phyloP scores from a whole-genome alignment of 2,888 invertebrate species.

The Hemaris fuciformis region DNA sequence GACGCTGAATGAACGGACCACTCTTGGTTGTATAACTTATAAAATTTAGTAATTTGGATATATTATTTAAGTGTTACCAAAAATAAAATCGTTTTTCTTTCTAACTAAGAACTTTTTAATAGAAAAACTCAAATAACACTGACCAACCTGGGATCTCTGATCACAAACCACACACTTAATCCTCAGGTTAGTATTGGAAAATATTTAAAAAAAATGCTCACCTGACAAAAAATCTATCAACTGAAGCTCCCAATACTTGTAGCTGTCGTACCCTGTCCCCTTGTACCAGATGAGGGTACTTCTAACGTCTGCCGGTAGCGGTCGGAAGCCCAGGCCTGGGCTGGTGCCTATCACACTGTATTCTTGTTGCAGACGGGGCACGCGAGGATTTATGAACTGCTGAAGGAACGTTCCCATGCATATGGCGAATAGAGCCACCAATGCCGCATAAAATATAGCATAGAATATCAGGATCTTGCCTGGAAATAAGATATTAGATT shows the following conservation, averaged over 20 bases:
- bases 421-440: slow-evolving; percentile 93
- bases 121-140: too few species aligned
- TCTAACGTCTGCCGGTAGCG: slow-evolving; percentile 94
- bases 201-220: slow-evolving; percentile 63
- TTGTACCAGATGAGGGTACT: slow-evolving; percentile 98
- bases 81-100: too few species aligned
- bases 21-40: too few species aligned
- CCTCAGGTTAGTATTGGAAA: neutral
- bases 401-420: slow-evolving; percentile 96
- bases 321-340: slow-evolving; percentile 97
- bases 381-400: slow-evolving; percentile 92
- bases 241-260: slow-evolving; percentile 89
- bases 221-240: slow-evolving; percentile 89
- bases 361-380: slow-evolving; percentile 92
- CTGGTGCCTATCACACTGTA: slow-evolving; percentile 94
- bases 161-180: too few species aligned
- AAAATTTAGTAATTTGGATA: too few species aligned
- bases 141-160: too few species aligned
- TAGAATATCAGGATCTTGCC: slow-evolving; percentile 97
- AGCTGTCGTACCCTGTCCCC: slow-evolving; percentile 88
- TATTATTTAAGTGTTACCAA: too few species aligned
- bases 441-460: slow-evolving; percentile 92
- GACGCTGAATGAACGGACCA: too few species aligned
- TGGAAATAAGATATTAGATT: slow-evolving; percentile 62
- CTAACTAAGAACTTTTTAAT: too few species aligned